These are phyloP conservation scores for Propithecus deckenii DNA, from an alignment of 2,797 vertebrate species.

Conservation along the genomic window DNA sequence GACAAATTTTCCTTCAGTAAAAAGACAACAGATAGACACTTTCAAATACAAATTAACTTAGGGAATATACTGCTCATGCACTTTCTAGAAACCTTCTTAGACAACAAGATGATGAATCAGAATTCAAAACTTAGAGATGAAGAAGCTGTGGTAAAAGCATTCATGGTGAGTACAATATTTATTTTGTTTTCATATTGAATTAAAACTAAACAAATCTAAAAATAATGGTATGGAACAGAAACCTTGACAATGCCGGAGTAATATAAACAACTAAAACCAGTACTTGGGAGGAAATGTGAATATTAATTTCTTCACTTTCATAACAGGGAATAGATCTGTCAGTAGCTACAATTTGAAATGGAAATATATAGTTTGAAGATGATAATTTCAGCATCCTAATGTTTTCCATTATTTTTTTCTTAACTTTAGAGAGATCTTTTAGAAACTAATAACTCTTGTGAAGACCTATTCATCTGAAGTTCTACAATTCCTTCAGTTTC, in stretches of 20 bases:
- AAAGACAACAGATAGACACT: background rate
- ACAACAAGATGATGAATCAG: background rate
- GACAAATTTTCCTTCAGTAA: background rate
- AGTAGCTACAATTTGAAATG: background rate
- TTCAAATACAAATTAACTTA: background rate
- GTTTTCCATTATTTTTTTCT: conserved; percentile 53
- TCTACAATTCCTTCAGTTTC: conserved; percentile 53
- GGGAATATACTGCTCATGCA: background rate
- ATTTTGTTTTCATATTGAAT: conserved; percentile 10
- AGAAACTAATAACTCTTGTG: conserved; percentile 63
- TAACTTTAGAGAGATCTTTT: conserved; percentile 70
- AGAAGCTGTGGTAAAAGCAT: background rate
- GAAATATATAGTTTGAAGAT: background rate
- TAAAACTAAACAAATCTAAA: conserved; percentile 6
- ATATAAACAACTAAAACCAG: background rate
- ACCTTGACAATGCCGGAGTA: background rate
- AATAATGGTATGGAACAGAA: background rate
- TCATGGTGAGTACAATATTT: conserved; percentile 35
- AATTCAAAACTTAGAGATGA: conserved; percentile 21
- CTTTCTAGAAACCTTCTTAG: conserved; percentile 47
- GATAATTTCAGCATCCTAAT: conserved; percentile 57
- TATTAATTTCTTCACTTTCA: background rate
- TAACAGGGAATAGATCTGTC: background rate
- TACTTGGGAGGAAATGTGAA: background rate
- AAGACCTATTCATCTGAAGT: conserved; percentile 64